Base-by-base conservation (phyloP, 2,888 invertebrate genomes). In the Pterostichus niger region DNA sequence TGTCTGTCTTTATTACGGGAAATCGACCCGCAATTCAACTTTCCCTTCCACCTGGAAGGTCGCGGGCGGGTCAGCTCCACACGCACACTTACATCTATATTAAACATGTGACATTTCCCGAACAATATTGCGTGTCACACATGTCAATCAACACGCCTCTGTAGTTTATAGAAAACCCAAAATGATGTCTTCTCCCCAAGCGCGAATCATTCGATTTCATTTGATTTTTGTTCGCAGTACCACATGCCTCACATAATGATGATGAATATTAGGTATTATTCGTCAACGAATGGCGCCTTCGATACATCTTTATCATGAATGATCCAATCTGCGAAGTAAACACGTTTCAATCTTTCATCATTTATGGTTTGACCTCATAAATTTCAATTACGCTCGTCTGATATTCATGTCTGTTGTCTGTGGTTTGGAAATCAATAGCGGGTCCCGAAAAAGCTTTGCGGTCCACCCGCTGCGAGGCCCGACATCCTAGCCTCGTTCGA, bases 401-500 rank as follows among this genome's bases (percentile, higher is more conserved):
- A 75, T 75, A 82, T 75, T 61, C 79, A 64, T 46, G 79, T 64
- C 64, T 73, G 56, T 82, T 54, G 73, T 78, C 49, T 78, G 46
- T 44, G 61, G 44, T 61, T 56, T 46, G 49, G 46, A 49, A 82
- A 82, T 82, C 82, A 82, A 82, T 82, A 75, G 54, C n/a, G 13
- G 56, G 40, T 35, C 44, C 56, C 68, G 13, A 80, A 61, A 78
- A 61, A 61, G 59, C 24, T 5, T 5, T 17, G 52, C 40, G 17
- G 59, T 9, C 40, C 40, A 40, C 40, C 40, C 40, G 52, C 40
- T 75, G 17, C 49, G 7, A 6, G 7, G 9, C 2, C 40, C 6
- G 40, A 40, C 40, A 9, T 40, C 40, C 7, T 9, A 40, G 40
- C 46, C 40, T 87, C 86, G 87, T 24, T 24, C 24, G 3, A 24